Evolutionary conservation across 2,888 invertebrate genomes (phyloP).

Genomic region (Caenorhabditis afra): DNA sequence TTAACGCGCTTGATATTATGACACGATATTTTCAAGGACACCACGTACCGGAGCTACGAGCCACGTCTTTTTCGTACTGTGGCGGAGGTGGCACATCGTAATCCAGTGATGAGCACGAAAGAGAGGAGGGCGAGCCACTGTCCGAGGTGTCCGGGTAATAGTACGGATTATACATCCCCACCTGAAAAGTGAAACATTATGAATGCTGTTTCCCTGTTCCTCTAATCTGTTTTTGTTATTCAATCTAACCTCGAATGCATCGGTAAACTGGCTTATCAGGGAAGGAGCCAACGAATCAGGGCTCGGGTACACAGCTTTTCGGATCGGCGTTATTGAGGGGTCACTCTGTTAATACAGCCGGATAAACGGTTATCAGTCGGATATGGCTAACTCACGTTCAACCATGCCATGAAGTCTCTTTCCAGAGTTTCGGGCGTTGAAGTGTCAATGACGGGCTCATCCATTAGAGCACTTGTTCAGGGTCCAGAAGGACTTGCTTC

Average conservation of each 20-base stretch:
- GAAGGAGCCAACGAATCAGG: slow-evolving; percentile 29
- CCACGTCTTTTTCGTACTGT: slow-evolving; percentile 62
- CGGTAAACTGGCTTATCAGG: slow-evolving; percentile 42
- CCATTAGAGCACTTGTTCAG: slow-evolving; percentile 30
- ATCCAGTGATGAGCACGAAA: slow-evolving; percentile 65
- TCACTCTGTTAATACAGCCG: slow-evolving; percentile 44
- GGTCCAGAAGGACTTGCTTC: not conserved
- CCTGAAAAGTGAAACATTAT: slow-evolving; percentile 5
- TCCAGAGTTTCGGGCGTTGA: slow-evolving; percentile 78
- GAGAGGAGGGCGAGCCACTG: slow-evolving; percentile 66
- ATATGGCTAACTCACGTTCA: slow-evolving; percentile 63
- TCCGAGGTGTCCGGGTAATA: slow-evolving; percentile 61
- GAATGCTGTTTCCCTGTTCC: slow-evolving; percentile 2
- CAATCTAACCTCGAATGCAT: slow-evolving; percentile 37
- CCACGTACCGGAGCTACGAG: slow-evolving; percentile 64
- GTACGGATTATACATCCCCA: slow-evolving; percentile 47
- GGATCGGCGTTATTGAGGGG: slow-evolving; percentile 44
- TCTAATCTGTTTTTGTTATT: slow-evolving; percentile 2
- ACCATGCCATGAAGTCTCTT: slow-evolving; percentile 79
- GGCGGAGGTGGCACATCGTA: slow-evolving; percentile 61
- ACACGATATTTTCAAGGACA: slow-evolving; percentile 8
- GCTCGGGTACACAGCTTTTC: slow-evolving; percentile 22
- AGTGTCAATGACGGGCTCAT: slow-evolving; percentile 74
- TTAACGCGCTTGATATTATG: slow-evolving; percentile 20
- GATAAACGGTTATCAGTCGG: not conserved